Conservation (phyloP, 2,888 invertebrate genomes). For the Leptura quadrifasciata region DNA sequence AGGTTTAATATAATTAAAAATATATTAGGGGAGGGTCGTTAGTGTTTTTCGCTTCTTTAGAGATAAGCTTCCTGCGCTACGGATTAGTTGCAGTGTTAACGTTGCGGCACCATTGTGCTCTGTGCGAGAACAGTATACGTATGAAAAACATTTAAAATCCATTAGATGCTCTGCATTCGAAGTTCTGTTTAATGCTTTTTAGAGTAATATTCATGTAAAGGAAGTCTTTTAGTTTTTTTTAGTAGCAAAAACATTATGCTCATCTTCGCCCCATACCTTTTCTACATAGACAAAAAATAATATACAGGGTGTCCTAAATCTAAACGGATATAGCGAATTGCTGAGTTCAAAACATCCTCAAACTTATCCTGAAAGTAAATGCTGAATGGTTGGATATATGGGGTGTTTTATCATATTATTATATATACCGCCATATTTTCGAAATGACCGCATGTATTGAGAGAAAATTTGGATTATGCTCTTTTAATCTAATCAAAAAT, state of each 20-base stretch:
- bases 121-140: not conserved
- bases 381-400: too few relatives aligned
- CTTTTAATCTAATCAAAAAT: too few relatives aligned
- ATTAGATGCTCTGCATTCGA: not conserved
- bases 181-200: not conserved
- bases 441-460: too few relatives aligned
- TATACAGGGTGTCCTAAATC: too few relatives aligned
- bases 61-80: not conserved
- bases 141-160: constrained; percentile 1
- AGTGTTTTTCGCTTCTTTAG: not conserved
- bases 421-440: too few relatives aligned
- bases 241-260: not conserved
- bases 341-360: too few relatives aligned
- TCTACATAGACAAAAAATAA: too few relatives aligned
- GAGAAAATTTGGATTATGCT: too few relatives aligned
- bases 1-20: constrained; percentile 11
- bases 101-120: not conserved
- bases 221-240: not conserved
- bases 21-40: not conserved
- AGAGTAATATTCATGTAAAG: not conserved
- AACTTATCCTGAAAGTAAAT: too few relatives aligned
- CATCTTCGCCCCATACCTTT: too few relatives aligned
- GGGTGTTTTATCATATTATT: too few relatives aligned
- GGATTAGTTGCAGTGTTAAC: not conserved
- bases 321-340: too few relatives aligned